Evolutionary conservation across 2,113 vertebrate species (phyloP).

Genomic region (Lethenteron camtschaticum): DNA sequence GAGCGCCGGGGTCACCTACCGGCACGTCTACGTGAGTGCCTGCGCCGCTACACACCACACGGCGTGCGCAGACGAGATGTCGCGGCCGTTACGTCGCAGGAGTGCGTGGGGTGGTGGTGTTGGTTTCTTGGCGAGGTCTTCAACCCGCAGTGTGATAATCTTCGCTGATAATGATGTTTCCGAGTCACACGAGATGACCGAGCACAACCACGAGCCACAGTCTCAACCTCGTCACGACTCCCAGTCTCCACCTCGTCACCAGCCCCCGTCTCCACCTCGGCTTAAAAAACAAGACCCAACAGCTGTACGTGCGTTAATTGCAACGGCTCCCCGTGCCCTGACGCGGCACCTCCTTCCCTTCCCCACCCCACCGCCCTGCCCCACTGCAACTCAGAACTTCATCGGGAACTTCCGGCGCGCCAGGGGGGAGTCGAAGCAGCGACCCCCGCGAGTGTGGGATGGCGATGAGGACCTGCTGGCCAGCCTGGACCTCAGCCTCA

Average conservation of each 20-base stretch:
- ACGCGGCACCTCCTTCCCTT: too few species aligned
- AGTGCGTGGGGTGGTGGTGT: too few species aligned
- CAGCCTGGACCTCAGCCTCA: too few species aligned
- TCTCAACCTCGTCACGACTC: neutral
- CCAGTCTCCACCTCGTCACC: neutral
- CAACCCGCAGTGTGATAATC: neutral
- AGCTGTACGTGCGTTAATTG: too few species aligned
- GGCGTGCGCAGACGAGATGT: too few species aligned
- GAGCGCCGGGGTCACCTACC: constrained; percentile 4
- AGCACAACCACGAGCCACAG: neutral
- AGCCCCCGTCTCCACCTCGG: neutral
- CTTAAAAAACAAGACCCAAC: too few species aligned
- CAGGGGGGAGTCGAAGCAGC: constrained; percentile 3
- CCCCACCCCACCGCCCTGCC: too few species aligned
- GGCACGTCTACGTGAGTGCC: constrained; percentile 3
- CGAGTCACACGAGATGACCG: neutral
- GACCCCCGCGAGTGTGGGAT: neutral
- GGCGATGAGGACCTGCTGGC: too few species aligned
- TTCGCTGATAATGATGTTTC: neutral
- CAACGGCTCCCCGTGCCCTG: too few species aligned
- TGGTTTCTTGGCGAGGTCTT: too few species aligned
- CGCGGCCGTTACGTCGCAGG: too few species aligned
- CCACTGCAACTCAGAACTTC: neutral
- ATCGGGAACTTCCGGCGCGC: constrained; percentile 3
- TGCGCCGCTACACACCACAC: neutral